A percentile compares a stretch with the other conserved stretches of the same genome.
phyloP scores from a whole-genome alignment of 2,888 invertebrate species.

The Drosophila kuntzei region DNA sequence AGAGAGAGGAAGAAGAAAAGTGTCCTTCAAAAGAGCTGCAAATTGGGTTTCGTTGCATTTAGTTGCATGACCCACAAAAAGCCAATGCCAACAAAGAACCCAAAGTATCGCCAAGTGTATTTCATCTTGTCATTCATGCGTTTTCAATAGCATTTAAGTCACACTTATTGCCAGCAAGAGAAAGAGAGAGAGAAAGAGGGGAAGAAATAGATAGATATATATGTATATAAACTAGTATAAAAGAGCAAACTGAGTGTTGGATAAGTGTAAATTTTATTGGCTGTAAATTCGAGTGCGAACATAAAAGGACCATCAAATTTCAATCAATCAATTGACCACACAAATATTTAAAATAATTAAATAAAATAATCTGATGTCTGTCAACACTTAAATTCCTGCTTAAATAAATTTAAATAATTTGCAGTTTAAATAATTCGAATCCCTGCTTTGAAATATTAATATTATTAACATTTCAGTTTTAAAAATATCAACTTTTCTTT shows the following conservation, averaged over 20 bases:
- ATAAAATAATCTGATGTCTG: neutral
- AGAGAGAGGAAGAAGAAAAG: neutral
- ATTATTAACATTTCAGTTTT: too few species aligned
- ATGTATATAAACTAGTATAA: neutral
- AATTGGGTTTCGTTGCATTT: conserved; percentile 55
- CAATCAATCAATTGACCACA: neutral
- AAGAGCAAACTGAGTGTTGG: neutral
- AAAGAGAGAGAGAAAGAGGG: neutral
- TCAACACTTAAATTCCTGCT: neutral
- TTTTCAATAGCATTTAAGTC: conserved; percentile 48
- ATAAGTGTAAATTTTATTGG: conserved; percentile 1
- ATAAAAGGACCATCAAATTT: neutral
- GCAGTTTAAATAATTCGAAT: too few species aligned
- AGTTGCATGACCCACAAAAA: conserved; percentile 27
- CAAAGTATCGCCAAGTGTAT: conserved; percentile 26
- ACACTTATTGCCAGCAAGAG: conserved; percentile 10
- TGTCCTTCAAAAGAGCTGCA: conserved; percentile 32
- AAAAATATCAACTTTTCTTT: too few species aligned
- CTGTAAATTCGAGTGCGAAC: conserved; percentile 1
- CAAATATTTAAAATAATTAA: conserved; percentile 2
- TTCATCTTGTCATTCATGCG: conserved; percentile 46
- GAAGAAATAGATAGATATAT: neutral
- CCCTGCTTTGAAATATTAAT: too few species aligned
- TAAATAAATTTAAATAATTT: neutral
- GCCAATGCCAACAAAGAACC: conserved; percentile 23